phyloP scores from a whole-genome alignment of 2,797 vertebrate genomes.

The Enteromius radiatus region DNA sequence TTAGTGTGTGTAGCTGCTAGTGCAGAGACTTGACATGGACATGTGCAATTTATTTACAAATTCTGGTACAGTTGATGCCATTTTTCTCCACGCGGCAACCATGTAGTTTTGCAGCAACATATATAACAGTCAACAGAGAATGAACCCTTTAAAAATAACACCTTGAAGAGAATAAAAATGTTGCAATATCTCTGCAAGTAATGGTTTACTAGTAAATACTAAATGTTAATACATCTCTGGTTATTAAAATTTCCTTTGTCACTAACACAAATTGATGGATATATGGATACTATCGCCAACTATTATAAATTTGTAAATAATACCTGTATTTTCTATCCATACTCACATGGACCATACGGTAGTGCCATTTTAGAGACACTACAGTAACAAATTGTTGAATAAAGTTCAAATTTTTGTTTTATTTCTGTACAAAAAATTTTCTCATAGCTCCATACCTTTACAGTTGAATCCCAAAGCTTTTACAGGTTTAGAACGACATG shows the following conservation, averaged over 20 bases:
- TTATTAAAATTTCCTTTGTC: neutral
- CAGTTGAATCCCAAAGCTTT: too few species aligned
- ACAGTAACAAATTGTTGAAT: too few species aligned
- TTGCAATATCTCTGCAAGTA: neutral
- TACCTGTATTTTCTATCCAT: neutral
- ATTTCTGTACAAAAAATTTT: too few species aligned
- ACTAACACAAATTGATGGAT: neutral
- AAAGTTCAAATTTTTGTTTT: too few species aligned
- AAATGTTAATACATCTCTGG: neutral
- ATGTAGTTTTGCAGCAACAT: neutral
- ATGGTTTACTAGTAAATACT: neutral
- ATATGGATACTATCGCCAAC: neutral
- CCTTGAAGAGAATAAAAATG: neutral
- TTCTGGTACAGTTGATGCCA: neutral
- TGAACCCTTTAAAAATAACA: neutral
- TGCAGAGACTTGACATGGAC: neutral
- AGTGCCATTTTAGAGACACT: too few species aligned
- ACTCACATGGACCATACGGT: neutral
- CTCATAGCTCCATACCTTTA: too few species aligned
- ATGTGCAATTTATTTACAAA: neutral
- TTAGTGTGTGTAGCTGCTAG: neutral
- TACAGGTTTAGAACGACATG: too few species aligned
- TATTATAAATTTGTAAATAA: neutral
- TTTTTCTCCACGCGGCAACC: neutral
- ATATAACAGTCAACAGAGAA: neutral